Evolutionary conservation across 2,888 invertebrate genomes (phyloP), one percentile per base, ranked within the genome.

Genomic region (Drosophila paracracens): DNA sequence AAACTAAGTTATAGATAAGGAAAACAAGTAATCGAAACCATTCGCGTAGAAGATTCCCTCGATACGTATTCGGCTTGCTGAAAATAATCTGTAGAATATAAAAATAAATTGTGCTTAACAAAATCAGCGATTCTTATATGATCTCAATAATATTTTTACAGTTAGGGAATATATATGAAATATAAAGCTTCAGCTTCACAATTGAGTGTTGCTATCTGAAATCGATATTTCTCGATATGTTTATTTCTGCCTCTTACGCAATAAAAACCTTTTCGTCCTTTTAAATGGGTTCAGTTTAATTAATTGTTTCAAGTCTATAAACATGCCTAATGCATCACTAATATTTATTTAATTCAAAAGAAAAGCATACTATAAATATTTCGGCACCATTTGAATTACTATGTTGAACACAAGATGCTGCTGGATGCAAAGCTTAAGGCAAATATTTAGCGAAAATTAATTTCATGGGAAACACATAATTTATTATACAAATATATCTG

Each of bases 371-470:
- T 0, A 7, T 2, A 46, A 46, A 18, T 48, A 16, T 27, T 16
- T 27, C 16, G 48, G 10, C 33, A 35, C 2, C 21, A 31, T 35
- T 18, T 53, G 10, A 35, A 25, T 35, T 25, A 25, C 3, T 25
- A 6, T 16, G 11, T 46, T 36, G 10, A 25, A 6, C 35, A 35
- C 25, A 25, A 25, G 16, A 10, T 10, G 35, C 8, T 25, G 21
- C 1, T 51, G 27, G 21, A 11, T 2, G 7, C 31, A 18, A 69
- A 33, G 27, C n/a, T n/a, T 27, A 48, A n/a, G 40, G 61, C 33
- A 74, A 60, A 59, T 74, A 52, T 70, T 76, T 66, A 11, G 11
- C 11, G 60, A 60, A 63, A 29, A 52, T 27, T 5, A 60, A 51
- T 57, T 57, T 52, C n/a, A 38, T 5, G 0, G 7, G n/a, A 25